Evolutionary conservation across 2,888 invertebrate species (phyloP).

Genomic region (Tetragonula carbonaria): DNA sequence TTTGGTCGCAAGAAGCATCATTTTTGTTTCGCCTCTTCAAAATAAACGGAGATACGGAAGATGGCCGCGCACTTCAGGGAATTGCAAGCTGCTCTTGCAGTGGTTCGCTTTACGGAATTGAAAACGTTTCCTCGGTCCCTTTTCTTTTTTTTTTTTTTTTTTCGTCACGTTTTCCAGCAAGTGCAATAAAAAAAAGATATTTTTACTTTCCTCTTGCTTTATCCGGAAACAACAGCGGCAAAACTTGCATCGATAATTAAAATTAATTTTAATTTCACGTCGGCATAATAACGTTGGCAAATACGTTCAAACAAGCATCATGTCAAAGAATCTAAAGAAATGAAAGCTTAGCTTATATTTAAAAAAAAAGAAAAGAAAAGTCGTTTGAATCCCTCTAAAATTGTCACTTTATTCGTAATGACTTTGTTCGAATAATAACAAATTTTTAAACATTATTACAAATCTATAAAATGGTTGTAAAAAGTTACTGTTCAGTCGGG

Average conservation of each 20-base stretch:
- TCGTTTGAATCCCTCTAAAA: background rate
- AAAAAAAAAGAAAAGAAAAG: background rate
- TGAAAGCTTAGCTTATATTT: background rate
- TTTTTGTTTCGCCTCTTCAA: conserved; percentile 22
- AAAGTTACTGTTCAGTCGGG: background rate
- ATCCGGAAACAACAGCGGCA: background rate
- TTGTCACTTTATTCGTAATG: background rate
- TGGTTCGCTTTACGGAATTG: conserved; percentile 33
- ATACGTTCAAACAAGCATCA: too few relatives aligned
- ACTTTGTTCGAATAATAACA: too few relatives aligned
- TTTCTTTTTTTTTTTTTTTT: too few relatives aligned
- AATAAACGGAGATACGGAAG: conserved; percentile 16
- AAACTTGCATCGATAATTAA: background rate
- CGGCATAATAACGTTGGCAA: too few relatives aligned
- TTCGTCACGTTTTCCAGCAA: background rate
- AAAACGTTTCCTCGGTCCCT: conserved; percentile 9
- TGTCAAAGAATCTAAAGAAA: background rate
- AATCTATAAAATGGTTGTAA: background rate
- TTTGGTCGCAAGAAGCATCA: conserved; percentile 4
- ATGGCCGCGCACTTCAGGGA: conserved; percentile 34
- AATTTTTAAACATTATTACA: too few relatives aligned
- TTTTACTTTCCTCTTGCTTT: background rate
- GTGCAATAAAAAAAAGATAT: background rate
- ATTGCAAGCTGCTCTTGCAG: conserved; percentile 30
- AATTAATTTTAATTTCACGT: background rate